A percentile compares a stretch with the other conserved stretches of the same genome.
Evolutionary conservation across 2,113 vertebrate genomes (phyloP).

Genomic region (Astatoreochromis straeleni): DNA sequence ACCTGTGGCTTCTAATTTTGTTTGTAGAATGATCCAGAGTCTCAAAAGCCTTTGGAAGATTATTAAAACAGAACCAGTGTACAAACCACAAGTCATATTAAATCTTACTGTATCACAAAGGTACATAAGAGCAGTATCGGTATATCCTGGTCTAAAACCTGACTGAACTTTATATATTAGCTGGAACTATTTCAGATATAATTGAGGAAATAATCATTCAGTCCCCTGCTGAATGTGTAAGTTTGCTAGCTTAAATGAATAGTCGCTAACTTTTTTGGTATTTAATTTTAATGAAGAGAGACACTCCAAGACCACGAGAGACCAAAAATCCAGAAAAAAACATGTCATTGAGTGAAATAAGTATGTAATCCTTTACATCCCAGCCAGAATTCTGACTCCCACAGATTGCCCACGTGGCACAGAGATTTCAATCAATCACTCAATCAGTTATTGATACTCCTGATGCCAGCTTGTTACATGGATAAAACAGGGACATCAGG

Average conservation of each 20-base stretch:
- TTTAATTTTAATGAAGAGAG: neutral
- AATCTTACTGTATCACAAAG: neutral
- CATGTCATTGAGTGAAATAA: neutral
- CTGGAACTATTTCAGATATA: neutral
- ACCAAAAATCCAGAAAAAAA: neutral
- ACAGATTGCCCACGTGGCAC: neutral
- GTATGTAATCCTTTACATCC: neutral
- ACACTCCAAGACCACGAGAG: neutral
- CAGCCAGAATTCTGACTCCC: fast-evolving
- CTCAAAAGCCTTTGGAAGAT: neutral
- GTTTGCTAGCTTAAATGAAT: neutral
- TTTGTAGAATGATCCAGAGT: neutral
- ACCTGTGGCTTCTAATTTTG: neutral
- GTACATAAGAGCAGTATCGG: neutral
- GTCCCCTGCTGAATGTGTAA: neutral
- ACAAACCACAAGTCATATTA: neutral
- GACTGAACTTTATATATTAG: neutral
- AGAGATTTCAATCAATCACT: neutral
- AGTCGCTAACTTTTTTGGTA: neutral
- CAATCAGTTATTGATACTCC: neutral
- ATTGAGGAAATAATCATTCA: neutral
- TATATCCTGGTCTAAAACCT: neutral
- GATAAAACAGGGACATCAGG: neutral
- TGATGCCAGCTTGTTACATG: neutral
- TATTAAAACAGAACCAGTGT: neutral